Evolutionary conservation across 1,140 invertebrate genomes (phyloP).

Genomic region (Diuraphis noxia): DNA sequence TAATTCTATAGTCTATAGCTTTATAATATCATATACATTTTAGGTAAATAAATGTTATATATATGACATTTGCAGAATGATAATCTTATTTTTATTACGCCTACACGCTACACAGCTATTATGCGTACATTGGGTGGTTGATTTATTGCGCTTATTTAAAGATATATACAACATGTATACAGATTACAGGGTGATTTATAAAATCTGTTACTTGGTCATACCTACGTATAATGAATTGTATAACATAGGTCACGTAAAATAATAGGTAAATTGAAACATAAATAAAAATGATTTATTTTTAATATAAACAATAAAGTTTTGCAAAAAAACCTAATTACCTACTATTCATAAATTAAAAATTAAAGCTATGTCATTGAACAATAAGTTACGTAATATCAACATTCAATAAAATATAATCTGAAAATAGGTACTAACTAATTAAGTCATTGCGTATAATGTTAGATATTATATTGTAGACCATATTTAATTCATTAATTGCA

Average conservation of each 20-base stretch:
- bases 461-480: neutral
- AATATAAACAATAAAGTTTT: no score
- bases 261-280: neutral
- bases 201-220: neutral
- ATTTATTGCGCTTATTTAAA: neutral
- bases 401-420: neutral
- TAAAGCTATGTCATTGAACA: neutral
- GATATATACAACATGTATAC: neutral
- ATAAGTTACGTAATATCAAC: neutral
- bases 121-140: neutral
- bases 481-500: neutral
- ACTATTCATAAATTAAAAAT: neutral
- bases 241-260: neutral
- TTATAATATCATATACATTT: neutral
- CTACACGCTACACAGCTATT: neutral
- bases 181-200: neutral
- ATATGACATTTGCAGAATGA: neutral
- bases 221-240: no score
- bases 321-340: neutral
- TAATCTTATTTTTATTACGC: neutral
- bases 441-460: neutral
- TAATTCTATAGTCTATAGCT: no score
- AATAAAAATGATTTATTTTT: neutral
- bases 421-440: neutral
- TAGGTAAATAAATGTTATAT: neutral